Evolutionary conservation across 2,888 invertebrate genomes (phyloP).

Genomic region (Idaea aversata): DNA sequence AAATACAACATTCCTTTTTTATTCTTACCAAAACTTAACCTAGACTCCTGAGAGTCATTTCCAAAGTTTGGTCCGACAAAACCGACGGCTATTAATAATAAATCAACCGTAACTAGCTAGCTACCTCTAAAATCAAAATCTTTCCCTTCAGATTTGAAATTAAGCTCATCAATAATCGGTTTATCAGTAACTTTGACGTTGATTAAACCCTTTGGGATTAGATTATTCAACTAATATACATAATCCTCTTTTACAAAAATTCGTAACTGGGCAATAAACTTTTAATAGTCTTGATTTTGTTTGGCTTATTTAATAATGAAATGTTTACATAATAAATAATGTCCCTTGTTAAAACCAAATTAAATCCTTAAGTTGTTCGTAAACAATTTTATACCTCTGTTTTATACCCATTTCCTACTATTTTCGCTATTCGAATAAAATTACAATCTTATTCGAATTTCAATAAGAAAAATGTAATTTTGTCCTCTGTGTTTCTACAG

Average conservation of each 20-base stretch:
- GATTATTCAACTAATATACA: background rate
- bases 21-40: no score
- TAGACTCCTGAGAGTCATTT: no score
- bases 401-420: no score
- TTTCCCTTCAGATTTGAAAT: background rate
- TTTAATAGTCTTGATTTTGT: background rate
- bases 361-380: background rate
- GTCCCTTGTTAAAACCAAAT: background rate
- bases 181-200: background rate
- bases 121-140: background rate
- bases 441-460: background rate
- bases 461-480: background rate
- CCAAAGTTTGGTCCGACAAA: background rate
- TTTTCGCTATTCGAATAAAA: no score
- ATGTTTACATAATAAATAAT: background rate
- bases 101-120: background rate
- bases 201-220: background rate
- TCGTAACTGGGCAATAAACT: background rate
- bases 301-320: background rate
- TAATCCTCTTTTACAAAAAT: background rate
- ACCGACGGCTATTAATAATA: background rate
- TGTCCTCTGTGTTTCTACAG: background rate
- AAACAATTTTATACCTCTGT: no score
- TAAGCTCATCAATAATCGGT: background rate
- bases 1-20: no score